Base-by-base conservation (phyloP, 2,797 vertebrate species). In the Melopsittacus undulatus region DNA sequence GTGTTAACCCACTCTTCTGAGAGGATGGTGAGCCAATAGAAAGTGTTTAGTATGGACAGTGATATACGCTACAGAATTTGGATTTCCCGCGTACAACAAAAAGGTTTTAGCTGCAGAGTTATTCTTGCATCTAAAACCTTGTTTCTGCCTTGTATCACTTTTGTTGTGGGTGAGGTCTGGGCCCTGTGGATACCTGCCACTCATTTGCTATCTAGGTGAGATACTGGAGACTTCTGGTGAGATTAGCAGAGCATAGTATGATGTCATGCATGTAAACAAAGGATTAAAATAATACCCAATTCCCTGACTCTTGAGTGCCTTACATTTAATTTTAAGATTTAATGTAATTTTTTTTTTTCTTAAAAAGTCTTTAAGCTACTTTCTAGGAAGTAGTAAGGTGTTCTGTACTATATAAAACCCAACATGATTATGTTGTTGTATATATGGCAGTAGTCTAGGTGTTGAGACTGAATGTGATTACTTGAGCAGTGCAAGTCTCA, bases 381-480 rank as follows among this genome's bases (percentile, higher is more conserved):
- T 77, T 7, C 17, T 67, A 63, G 68, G 24, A 49, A 46, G 32
- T 19, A 40, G 19, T 77, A 14, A 52, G 7, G 16, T 79, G 20
- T 18, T 78, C 23, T 48, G 8, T 57, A 7, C 6, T 46, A 1
- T 5, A 21, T 19, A 26, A 76, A 38, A 6, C 2, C 10, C 19
- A 46, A 0, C 1, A 7, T 27, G 17, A 42, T 74, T 17, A 48
- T 52, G 34, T 68, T 64, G 22, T 21, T 0, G 2, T 34, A 2
- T 40, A 2, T 62, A 11, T 61, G 32, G 26, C 6, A 15, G 17
- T 66, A 43, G 46, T 42, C 23, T 52, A 36, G 26, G 5, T 64
- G 23, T n/a, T 68, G 84, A 74, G 54, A 34, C 43, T 42, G 36
- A 45, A 4, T 23, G 23, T 29, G 57, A 11, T 68, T 52, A 34